phyloP scores from a whole-genome alignment of 2,797 vertebrate genomes.

The Spatula clypeata region DNA sequence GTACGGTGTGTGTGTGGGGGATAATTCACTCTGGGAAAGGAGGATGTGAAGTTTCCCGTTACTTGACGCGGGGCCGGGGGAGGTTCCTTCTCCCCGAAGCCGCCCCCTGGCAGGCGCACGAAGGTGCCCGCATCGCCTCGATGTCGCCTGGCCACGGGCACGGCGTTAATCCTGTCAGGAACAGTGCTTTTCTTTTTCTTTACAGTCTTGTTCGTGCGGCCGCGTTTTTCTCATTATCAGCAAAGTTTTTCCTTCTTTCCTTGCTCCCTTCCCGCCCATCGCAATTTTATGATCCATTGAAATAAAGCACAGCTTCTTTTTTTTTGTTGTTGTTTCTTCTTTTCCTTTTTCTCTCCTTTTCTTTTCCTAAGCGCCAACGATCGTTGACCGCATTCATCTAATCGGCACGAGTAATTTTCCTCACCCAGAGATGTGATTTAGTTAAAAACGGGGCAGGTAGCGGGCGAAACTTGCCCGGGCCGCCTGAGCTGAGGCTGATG shows the following conservation, averaged over 20 bases:
- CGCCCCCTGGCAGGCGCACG: conserved; percentile 34
- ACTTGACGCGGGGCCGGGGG: background rate
- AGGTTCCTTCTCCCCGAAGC: conserved; percentile 13
- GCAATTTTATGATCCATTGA: background rate
- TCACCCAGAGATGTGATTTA: background rate
- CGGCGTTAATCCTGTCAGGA: conserved; percentile 16
- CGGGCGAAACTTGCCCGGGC: background rate
- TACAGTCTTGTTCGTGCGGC: conserved; percentile 6
- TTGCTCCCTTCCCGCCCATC: background rate
- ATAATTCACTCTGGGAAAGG: background rate
- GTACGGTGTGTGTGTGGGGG: too few species aligned
- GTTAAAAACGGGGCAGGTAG: background rate
- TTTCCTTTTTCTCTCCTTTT: background rate
- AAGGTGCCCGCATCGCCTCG: conserved; percentile 28
- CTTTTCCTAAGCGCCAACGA: background rate
- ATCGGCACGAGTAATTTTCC: background rate
- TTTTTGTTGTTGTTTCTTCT: too few species aligned
- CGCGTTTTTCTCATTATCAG: conserved; percentile 14
- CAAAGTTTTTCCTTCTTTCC: conserved; percentile 17
- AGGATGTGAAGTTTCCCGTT: conserved; percentile 17
- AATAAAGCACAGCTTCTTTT: background rate
- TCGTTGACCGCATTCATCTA: background rate
- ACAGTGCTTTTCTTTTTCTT: background rate
- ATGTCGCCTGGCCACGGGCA: too few species aligned
- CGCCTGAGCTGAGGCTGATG: too few species aligned